Evolutionary conservation across 2,888 invertebrate genomes (phyloP).

Genomic region (Heliconius hortense): DNA sequence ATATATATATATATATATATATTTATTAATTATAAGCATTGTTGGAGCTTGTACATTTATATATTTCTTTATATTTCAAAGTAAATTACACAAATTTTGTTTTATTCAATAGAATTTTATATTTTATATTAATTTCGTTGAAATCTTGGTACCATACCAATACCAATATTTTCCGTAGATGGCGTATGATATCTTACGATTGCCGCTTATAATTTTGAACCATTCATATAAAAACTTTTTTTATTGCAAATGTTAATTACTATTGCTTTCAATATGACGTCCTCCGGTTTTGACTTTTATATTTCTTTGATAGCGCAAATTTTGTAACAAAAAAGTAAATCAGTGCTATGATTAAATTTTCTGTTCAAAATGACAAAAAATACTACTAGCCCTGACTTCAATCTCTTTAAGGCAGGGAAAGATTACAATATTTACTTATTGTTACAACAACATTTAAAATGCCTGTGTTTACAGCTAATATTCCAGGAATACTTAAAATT

Average conservation of each 20-base stretch:
- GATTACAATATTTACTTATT: constrained; percentile 43
- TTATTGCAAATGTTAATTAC: not conserved
- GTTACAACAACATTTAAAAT: constrained; percentile 53
- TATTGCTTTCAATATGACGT: constrained; percentile 17
- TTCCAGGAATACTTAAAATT: constrained; percentile 67
- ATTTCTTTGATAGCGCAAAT: constrained; percentile 41
- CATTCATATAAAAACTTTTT: not conserved
- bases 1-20: too few species aligned
- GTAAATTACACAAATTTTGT: too few species aligned
- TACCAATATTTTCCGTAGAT: too few species aligned
- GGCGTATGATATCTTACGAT: too few species aligned
- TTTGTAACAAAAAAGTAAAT: constrained; percentile 47
- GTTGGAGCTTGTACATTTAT: too few species aligned
- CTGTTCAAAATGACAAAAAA: constrained; percentile 71
- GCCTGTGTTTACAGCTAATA: constrained; percentile 76
- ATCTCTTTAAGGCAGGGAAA: constrained; percentile 48
- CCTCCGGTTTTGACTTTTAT: constrained; percentile 23
- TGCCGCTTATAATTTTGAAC: not conserved
- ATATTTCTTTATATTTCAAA: too few species aligned
- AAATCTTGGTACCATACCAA: too few species aligned
- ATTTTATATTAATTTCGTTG: too few species aligned
- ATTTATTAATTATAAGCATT: not conserved
- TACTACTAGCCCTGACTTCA: constrained; percentile 56
- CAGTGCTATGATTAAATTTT: constrained; percentile 70
- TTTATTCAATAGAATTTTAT: too few species aligned